Base-by-base conservation (phyloP, 2,888 invertebrate species). In the Argyra leucocephala region DNA sequence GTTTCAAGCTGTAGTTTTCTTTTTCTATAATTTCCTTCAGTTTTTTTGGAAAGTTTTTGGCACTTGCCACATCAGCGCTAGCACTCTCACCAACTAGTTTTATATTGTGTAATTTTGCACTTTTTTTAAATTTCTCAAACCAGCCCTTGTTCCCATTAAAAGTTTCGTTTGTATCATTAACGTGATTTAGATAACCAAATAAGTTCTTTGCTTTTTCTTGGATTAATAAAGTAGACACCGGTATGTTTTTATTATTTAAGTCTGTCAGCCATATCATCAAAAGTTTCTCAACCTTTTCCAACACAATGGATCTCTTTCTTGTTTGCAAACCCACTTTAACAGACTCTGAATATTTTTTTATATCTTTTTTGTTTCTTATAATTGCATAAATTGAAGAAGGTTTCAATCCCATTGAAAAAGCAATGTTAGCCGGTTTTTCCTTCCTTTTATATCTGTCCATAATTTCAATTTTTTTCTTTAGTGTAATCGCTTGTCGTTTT, bases 81-180 rank as follows among this genome's bases (percentile, higher is more conserved):
- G 60, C 60, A 15, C 23, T 23, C 18, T 60, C 60, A 21, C 22
- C 60, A 23, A 15, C 9, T 18, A 60, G 15, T 23, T 24, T 23
- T 22, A 60, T 22, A 18, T 60, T 60, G 18, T 24, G 61, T 10
- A 26, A n/a, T 9, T 24, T 24, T 18, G 18, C 12, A 5, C 61
- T 24, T 26, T 26, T n/a, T 61, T 61, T 61, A 24, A 59, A 59
- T 23, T 22, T 22, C 7, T 59, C 59, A 59, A 59, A 59, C 59
- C 59, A 59, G 5, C 24, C 59, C 22, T 22, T 15, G 22, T 26
- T 61, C n/a, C 24, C 12, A 6, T 10, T 61, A 24, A 61, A 24
- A n/a, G 18, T 24, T 61, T 61, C 26, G 26, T 26, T 26, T 26
- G 4, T 26, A 37, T 3, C 3, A 37, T 3, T 37, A 15, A 37